phyloP scores from a whole-genome alignment of 2,888 invertebrate genomes.

The Campaea margaritaria region DNA sequence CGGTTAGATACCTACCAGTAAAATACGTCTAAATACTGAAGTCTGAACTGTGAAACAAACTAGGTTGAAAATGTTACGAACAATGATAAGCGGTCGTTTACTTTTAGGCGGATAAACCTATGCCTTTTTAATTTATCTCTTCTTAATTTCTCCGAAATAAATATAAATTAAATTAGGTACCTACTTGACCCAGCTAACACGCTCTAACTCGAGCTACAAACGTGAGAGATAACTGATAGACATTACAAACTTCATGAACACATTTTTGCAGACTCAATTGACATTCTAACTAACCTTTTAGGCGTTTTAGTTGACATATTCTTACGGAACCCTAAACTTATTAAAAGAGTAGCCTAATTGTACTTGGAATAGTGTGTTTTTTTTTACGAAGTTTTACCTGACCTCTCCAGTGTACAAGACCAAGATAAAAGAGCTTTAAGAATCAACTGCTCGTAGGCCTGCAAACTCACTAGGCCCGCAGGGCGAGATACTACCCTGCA shows the following conservation, averaged over 20 bases:
- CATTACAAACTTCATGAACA: slow-evolving; percentile 2
- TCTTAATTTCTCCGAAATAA: slow-evolving; percentile 7
- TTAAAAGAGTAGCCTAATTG: no score
- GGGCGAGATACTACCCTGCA: no score
- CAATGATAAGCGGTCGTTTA: slow-evolving; percentile 38
- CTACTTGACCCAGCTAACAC: slow-evolving; percentile 19
- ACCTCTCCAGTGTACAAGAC: no score
- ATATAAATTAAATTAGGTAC: neutral
- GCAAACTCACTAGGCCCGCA: no score
- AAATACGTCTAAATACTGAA: neutral
- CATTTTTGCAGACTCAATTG: neutral
- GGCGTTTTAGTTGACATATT: no score
- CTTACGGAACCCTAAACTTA: no score
- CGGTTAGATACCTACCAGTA: neutral
- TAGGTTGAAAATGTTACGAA: slow-evolving; percentile 12
- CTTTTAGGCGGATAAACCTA: slow-evolving; percentile 14
- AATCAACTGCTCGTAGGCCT: no score
- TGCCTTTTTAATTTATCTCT: neutral
- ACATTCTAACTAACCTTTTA: neutral
- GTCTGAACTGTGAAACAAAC: neutral
- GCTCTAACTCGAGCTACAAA: slow-evolving; percentile 14
- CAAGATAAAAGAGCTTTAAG: no score
- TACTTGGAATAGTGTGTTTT: no score
- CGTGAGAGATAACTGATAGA: slow-evolving; percentile 12
- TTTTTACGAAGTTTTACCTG: no score